These are phyloP conservation scores for Noctuana brunneofusca DNA, from an alignment of 2,888 invertebrate species.

Conservation along the genomic window DNA sequence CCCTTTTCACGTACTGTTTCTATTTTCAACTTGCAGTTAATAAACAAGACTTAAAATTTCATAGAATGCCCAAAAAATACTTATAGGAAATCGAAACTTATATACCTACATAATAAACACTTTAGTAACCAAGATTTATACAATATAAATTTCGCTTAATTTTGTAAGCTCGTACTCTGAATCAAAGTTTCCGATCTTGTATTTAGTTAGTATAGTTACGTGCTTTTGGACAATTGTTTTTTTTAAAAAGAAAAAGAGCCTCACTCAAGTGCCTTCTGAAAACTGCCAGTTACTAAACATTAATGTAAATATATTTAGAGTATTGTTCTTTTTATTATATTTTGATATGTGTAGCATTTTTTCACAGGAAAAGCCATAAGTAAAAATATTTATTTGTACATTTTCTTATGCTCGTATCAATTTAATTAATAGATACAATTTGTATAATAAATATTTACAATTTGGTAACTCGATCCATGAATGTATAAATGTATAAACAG, in stretches of 20 bases:
- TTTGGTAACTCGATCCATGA: not conserved
- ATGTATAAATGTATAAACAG: too few relatives aligned
- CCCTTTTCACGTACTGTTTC: not conserved
- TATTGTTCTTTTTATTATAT: constrained; percentile 46
- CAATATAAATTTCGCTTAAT: not conserved
- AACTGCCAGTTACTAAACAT: constrained; percentile 76
- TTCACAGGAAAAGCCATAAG: constrained; percentile 53
- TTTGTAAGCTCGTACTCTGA: too few relatives aligned
- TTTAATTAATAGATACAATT: too few relatives aligned
- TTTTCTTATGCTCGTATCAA: too few relatives aligned
- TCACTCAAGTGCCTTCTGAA: constrained; percentile 64
- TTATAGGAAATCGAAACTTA: too few relatives aligned
- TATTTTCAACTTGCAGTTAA: too few relatives aligned
- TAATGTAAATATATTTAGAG: constrained; percentile 59
- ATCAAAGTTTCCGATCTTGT: constrained; percentile 9
- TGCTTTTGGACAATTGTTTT: constrained; percentile 23
- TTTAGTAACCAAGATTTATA: too few relatives aligned
- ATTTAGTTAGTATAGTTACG: constrained; percentile 3
- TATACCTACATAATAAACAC: too few relatives aligned
- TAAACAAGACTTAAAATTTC: too few relatives aligned
- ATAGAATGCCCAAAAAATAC: too few relatives aligned
- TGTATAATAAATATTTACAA: too few relatives aligned
- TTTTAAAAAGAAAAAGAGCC: constrained; percentile 14
- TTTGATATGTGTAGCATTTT: constrained; percentile 49
- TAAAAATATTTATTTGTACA: not conserved